Evolutionary conservation across 1,140 invertebrate genomes (phyloP).

Genomic region (Drosophila ficusphila): DNA sequence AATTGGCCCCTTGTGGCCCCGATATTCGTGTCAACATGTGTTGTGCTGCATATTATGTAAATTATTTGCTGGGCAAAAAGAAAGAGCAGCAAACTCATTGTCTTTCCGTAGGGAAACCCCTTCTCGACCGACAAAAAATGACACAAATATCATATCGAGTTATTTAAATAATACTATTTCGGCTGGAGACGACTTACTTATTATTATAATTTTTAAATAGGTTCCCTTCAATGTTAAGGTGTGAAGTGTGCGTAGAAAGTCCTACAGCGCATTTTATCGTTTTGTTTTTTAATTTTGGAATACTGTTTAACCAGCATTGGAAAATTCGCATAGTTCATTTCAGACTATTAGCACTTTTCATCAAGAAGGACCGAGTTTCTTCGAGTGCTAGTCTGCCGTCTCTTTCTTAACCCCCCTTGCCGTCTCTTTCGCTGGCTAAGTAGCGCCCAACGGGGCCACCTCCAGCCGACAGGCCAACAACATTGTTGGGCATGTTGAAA

Average conservation of each 20-base stretch:
- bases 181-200: too few species aligned
- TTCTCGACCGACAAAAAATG: neutral
- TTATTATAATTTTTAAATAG: too few species aligned
- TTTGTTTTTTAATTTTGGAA: too few species aligned
- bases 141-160: too few species aligned
- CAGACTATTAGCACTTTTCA: too few species aligned
- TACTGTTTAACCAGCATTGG: too few species aligned
- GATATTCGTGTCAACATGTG: slow-evolving; percentile 75
- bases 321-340: too few species aligned
- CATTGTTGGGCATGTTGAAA: slow-evolving; percentile 67
- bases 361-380: neutral
- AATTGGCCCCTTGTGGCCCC: slow-evolving; percentile 12
- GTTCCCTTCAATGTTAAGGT: too few species aligned
- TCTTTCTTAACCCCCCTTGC: neutral
- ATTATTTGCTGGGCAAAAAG: slow-evolving; percentile 69
- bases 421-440: slow-evolving; percentile 26
- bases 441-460: slow-evolving; percentile 65
- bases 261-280: too few species aligned
- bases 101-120: slow-evolving; percentile 13
- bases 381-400: neutral
- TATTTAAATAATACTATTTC: too few species aligned
- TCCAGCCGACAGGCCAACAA: slow-evolving; percentile 27
- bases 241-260: too few species aligned
- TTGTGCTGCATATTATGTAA: slow-evolving; percentile 78
- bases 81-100: slow-evolving; percentile 32